Evolutionary conservation across 2,888 invertebrate genomes (phyloP).

Genomic region (Lobophora halterata): DNA sequence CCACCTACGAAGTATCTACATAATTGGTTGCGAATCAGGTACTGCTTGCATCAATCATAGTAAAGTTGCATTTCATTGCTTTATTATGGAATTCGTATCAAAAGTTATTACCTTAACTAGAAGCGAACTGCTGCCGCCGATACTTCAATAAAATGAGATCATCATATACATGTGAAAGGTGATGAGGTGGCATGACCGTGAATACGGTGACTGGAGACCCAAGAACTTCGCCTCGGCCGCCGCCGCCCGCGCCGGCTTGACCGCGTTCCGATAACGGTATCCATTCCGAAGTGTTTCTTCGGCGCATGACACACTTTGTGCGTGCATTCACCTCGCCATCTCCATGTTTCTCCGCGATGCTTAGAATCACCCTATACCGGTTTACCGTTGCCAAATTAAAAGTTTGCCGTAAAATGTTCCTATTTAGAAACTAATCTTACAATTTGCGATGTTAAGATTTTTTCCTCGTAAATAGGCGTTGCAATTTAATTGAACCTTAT

Average conservation of each 20-base stretch:
- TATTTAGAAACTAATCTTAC: too few species aligned
- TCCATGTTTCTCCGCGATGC: constrained; percentile 52
- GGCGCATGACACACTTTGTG: constrained; percentile 77
- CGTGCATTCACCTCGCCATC: constrained; percentile 78
- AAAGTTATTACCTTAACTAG: too few species aligned
- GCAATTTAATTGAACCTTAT: too few species aligned
- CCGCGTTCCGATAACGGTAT: constrained; percentile 80
- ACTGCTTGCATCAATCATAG: too few species aligned
- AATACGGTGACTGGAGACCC: constrained; percentile 42
- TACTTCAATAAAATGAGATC: constrained; percentile 4
- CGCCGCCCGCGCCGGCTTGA: constrained; percentile 70
- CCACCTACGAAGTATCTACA: too few species aligned
- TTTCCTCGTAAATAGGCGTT: too few species aligned
- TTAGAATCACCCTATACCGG: constrained; percentile 29
- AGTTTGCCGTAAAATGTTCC: constrained; percentile 5
- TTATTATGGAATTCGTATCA: too few species aligned
- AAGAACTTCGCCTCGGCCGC: too few species aligned
- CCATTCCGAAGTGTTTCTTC: constrained; percentile 76
- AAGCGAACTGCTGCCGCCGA: too few species aligned
- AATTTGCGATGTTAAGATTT: too few species aligned
- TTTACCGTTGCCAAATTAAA: constrained; percentile 24
- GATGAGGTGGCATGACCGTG: constrained; percentile 45
- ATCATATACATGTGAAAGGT: constrained; percentile 39
- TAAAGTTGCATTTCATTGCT: too few species aligned
- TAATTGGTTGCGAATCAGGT: too few species aligned